Conservation (phyloP, 2,113 vertebrate species). For the Todiramphus saurophagus region DNA sequence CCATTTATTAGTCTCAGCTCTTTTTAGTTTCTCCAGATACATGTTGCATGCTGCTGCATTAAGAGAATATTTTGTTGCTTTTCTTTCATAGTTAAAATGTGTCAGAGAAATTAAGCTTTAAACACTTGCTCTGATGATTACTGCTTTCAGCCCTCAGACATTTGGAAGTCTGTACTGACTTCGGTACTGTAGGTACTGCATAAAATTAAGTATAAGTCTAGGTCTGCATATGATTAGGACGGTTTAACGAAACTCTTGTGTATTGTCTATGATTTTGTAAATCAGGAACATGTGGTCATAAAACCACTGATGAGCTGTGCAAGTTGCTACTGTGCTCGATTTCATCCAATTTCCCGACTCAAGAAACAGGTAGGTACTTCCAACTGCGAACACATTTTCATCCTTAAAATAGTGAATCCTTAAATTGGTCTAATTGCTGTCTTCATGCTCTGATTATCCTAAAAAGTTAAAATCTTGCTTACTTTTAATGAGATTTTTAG, state of each 20-base stretch:
- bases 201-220: neutral
- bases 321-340: constrained; percentile 63
- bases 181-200: neutral
- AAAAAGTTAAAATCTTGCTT: neutral
- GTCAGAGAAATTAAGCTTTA: neutral
- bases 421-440: neutral
- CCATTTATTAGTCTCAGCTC: neutral
- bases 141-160: neutral
- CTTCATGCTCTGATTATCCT: neutral
- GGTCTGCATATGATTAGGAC: neutral
- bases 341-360: constrained; percentile 72
- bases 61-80: neutral
- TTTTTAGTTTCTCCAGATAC: neutral
- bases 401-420: neutral
- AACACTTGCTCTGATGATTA: neutral
- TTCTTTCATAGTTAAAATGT: neutral
- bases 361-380: constrained; percentile 69
- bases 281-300: constrained; percentile 62
- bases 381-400: neutral
- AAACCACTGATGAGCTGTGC: constrained; percentile 25
- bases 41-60: neutral
- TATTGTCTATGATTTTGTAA: constrained; percentile 8
- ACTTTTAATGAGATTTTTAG: neutral
- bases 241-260: neutral
- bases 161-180: neutral